Evolutionary conservation across 2,888 invertebrate genomes (phyloP).

Genomic region (Ceraclea dissimilis): DNA sequence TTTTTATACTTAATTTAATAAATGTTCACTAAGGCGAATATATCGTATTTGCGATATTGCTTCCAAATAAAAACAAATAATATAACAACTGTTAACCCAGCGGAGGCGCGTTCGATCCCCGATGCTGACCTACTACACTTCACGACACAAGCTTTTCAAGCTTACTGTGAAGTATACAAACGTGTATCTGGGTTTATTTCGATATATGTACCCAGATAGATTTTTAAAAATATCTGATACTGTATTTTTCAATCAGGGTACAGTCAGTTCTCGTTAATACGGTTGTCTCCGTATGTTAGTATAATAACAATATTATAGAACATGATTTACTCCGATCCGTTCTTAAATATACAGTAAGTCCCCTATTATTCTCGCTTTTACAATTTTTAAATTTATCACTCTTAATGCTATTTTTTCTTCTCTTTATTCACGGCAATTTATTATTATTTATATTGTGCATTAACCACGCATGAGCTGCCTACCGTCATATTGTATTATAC

Average conservation of each 20-base stretch:
- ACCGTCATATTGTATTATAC: conserved; percentile 5
- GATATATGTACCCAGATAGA: too few relatives aligned
- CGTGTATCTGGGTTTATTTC: too few relatives aligned
- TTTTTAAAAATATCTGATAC: too few relatives aligned
- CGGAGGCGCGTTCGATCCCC: too few relatives aligned
- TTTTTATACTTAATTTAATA: too few relatives aligned
- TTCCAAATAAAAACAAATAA: too few relatives aligned
- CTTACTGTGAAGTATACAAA: too few relatives aligned
- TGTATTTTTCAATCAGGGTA: neutral
- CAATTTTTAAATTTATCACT: neutral
- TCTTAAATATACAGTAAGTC: neutral
- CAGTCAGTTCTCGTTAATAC: neutral
- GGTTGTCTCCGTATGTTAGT: neutral
- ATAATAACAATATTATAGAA: neutral
- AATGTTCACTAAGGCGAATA: too few relatives aligned
- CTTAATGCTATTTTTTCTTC: conserved; percentile 9
- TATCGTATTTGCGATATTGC: too few relatives aligned
- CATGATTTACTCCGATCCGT: neutral
- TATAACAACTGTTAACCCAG: too few relatives aligned
- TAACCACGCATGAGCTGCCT: conserved; percentile 22
- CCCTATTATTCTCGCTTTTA: neutral
- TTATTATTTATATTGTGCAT: conserved; percentile 23
- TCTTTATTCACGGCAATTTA: conserved; percentile 25
- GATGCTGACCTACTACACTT: too few relatives aligned
- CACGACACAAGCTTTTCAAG: too few relatives aligned